Percentiles rank a stretch among this genome's conserved stretches.
phyloP scores from a whole-genome alignment of 1,140 invertebrate species.

The Ips nitidus region DNA sequence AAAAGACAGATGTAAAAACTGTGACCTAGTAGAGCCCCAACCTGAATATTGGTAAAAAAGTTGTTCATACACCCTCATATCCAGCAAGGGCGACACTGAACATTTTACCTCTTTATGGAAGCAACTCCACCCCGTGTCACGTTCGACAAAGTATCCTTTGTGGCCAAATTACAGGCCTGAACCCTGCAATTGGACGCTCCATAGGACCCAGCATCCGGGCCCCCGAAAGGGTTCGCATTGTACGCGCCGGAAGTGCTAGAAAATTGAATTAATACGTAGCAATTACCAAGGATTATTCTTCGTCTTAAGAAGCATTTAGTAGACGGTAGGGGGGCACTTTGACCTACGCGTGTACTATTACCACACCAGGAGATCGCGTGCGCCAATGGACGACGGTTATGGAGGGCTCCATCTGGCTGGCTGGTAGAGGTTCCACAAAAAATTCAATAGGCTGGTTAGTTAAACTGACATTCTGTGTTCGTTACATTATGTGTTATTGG shows the following conservation, averaged over 20 bases:
- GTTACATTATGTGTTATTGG: too few species aligned
- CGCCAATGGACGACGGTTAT: conserved; percentile 41
- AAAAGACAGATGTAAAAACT: conserved; percentile 20
- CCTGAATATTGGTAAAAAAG: conserved; percentile 20
- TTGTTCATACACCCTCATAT: conserved; percentile 24
- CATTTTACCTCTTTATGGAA: conserved; percentile 44
- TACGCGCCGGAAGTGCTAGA: conserved; percentile 47
- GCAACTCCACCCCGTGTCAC: conserved; percentile 42
- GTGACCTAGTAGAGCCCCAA: conserved; percentile 7
- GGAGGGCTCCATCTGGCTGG: conserved; percentile 26
- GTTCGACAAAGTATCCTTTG: conserved; percentile 48
- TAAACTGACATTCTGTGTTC: too few species aligned
- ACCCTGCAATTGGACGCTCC: conserved; percentile 47
- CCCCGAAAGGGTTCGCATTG: conserved; percentile 47
- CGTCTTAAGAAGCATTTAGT: conserved; percentile 51
- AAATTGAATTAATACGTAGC: conserved; percentile 54
- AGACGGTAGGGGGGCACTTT: conserved; percentile 40
- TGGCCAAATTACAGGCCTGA: conserved; percentile 50
- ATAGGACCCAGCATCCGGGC: conserved; percentile 47
- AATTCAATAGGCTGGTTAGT: not conserved
- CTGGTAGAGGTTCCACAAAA: conserved; percentile 1
- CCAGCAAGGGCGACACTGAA: conserved; percentile 28
- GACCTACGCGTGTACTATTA: conserved; percentile 48
- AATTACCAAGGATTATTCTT: conserved; percentile 47
- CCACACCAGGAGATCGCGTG: conserved; percentile 47